Evolutionary conservation across 2,888 invertebrate species (phyloP).

Genomic region (Tryphoninae sp.): DNA sequence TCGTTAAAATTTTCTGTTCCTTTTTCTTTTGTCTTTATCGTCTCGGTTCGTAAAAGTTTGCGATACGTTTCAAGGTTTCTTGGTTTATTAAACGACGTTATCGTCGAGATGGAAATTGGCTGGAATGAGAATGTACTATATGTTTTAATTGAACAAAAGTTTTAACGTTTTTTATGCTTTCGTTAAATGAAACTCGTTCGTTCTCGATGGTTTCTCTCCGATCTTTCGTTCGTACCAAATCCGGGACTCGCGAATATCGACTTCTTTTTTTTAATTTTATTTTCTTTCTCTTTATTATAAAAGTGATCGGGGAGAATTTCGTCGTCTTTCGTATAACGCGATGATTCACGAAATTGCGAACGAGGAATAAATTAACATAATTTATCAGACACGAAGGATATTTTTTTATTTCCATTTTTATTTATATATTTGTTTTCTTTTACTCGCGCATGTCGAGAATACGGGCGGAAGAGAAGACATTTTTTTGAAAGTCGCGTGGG

Average conservation of each 20-base stretch:
- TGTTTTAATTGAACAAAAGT: too few relatives aligned
- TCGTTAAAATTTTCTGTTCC: too few relatives aligned
- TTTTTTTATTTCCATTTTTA: too few relatives aligned
- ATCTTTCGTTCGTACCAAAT: conserved; percentile 23
- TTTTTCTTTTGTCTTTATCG: too few relatives aligned
- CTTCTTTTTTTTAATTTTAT: neutral
- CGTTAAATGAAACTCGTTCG: neutral
- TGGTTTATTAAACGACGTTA: too few relatives aligned
- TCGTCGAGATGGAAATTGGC: too few relatives aligned
- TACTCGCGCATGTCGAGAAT: neutral
- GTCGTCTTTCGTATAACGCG: conserved; percentile 37
- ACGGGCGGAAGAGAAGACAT: conserved; percentile 18
- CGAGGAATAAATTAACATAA: conserved; percentile 73
- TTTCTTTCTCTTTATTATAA: neutral
- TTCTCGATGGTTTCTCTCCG: neutral
- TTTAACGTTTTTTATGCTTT: neutral
- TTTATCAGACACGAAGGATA: conserved; percentile 55
- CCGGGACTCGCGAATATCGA: conserved; percentile 10
- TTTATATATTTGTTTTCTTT: too few relatives aligned
- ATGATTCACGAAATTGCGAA: conserved; percentile 56
- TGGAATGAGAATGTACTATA: too few relatives aligned
- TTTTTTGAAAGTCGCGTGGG: conserved; percentile 66
- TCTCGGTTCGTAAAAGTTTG: too few relatives aligned
- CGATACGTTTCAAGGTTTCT: too few relatives aligned
- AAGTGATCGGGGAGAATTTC: conserved; percentile 17